A percentile compares a stretch with the other conserved stretches of the same genome.
Evolutionary conservation across 2,888 invertebrate genomes (phyloP).

Genomic region (Brachyptera putata): DNA sequence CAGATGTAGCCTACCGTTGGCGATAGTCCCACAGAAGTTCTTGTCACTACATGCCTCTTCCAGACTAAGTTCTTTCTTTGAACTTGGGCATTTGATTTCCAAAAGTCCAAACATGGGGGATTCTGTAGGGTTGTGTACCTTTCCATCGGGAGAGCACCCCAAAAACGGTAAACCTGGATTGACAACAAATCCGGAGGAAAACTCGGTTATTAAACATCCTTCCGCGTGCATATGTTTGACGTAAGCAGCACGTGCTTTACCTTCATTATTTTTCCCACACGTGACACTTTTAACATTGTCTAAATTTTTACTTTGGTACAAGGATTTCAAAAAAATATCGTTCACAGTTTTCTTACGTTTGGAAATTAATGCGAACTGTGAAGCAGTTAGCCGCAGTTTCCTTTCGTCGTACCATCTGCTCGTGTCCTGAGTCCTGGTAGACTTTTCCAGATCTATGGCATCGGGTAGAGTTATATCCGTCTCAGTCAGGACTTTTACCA

Average conservation of each 20-base stretch:
- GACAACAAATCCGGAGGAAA: constrained; percentile 5
- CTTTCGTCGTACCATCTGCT: background rate
- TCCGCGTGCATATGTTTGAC: background rate
- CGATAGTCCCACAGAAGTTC: background rate
- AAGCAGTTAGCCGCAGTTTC: background rate
- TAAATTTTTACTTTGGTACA: constrained; percentile 1
- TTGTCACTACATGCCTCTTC: background rate
- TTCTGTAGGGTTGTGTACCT: background rate
- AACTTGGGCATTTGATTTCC: constrained; percentile 8
- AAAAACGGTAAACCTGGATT: constrained; percentile 14
- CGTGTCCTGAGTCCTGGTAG: constrained; percentile 3
- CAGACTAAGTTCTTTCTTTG: background rate
- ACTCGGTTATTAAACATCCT: background rate
- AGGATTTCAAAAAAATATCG: background rate
- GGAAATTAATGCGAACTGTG: constrained; percentile 1
- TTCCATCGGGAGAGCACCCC: constrained; percentile 18
- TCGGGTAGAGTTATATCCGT: constrained; percentile 5
- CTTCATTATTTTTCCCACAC: constrained; percentile 10
- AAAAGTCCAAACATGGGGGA: constrained; percentile 7
- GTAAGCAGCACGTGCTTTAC: background rate
- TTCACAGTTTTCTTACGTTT: constrained; percentile 7
- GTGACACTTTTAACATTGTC: background rate
- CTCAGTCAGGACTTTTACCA: background rate
- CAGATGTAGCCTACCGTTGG: background rate
- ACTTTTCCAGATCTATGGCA: constrained; percentile 1